These are phyloP conservation scores for Chrysomallon squamiferum DNA, from an alignment of 1,140 invertebrate genomes.

Conservation along the genomic window DNA sequence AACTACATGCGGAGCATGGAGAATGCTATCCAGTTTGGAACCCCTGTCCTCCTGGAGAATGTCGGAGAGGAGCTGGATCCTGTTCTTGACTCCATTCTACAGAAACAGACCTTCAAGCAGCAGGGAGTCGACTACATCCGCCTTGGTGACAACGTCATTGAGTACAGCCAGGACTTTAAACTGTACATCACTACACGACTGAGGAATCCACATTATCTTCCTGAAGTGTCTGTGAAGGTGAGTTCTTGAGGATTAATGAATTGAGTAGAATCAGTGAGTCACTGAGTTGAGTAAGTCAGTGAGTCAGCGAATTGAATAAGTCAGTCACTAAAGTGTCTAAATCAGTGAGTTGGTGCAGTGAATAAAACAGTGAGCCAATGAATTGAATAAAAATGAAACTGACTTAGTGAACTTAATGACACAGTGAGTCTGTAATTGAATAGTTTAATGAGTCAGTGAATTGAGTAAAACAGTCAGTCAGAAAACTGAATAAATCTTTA, in stretches of 20 bases:
- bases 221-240: slow-evolving; percentile 64
- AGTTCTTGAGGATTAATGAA: slow-evolving; percentile 2
- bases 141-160: slow-evolving; percentile 62
- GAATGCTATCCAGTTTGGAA: slow-evolving; percentile 64
- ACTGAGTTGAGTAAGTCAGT: neutral
- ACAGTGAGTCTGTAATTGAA: too few relatives aligned
- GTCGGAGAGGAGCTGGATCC: slow-evolving; percentile 64
- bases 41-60: slow-evolving; percentile 63
- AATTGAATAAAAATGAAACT: too few relatives aligned
- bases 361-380: neutral
- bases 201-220: slow-evolving; percentile 64
- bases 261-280: neutral
- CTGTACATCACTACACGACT: slow-evolving; percentile 64
- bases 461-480: too few relatives aligned
- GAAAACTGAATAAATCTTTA: too few relatives aligned
- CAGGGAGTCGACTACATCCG: slow-evolving; percentile 64
- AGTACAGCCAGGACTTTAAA: slow-evolving; percentile 61
- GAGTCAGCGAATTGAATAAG: too few relatives aligned
- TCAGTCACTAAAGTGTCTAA: too few relatives aligned
- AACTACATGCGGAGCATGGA: slow-evolving; percentile 62
- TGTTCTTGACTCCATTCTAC: slow-evolving; percentile 61
- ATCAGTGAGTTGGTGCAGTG: too few relatives aligned
- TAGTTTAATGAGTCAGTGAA: too few relatives aligned
- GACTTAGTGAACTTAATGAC: too few relatives aligned
- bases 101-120: slow-evolving; percentile 62